Conservation (phyloP, 2,797 vertebrate species). For the Graptemys geographica region DNA sequence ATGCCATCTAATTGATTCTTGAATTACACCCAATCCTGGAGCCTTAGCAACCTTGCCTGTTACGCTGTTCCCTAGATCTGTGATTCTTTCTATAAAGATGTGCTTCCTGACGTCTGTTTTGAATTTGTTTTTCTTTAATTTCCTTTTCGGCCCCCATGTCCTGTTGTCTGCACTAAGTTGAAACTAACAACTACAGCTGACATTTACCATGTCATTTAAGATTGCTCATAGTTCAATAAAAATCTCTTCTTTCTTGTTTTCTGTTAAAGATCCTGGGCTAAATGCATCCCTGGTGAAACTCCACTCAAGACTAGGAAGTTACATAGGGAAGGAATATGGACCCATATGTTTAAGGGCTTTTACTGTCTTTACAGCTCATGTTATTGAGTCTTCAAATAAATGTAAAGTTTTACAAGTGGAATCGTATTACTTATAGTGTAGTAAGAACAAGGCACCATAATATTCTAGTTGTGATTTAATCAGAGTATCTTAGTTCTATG, state of each 20-base stretch:
- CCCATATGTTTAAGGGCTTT: accelerated
- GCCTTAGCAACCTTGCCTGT: neutral
- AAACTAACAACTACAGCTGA: neutral
- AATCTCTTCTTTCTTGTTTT: neutral
- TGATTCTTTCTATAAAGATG: neutral
- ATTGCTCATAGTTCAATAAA: neutral
- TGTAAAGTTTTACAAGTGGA: accelerated
- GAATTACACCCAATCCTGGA: neutral
- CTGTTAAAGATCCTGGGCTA: neutral
- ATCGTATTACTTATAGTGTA: accelerated
- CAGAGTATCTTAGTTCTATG: accelerated
- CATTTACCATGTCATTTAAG: accelerated
- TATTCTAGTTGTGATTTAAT: accelerated
- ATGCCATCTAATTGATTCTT: neutral
- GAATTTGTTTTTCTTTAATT: neutral
- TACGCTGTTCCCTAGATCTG: neutral
- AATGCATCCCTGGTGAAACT: neutral
- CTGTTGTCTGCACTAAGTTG: neutral
- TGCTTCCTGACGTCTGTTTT: conserved; percentile 6
- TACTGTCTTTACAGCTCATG: neutral
- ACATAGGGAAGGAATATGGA: neutral
- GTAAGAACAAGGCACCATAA: accelerated
- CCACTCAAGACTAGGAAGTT: neutral
- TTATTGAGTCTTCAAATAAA: neutral
- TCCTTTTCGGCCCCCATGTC: neutral